Base-by-base conservation (phyloP, 2,888 invertebrate species). In the Rhingia campestris region DNA sequence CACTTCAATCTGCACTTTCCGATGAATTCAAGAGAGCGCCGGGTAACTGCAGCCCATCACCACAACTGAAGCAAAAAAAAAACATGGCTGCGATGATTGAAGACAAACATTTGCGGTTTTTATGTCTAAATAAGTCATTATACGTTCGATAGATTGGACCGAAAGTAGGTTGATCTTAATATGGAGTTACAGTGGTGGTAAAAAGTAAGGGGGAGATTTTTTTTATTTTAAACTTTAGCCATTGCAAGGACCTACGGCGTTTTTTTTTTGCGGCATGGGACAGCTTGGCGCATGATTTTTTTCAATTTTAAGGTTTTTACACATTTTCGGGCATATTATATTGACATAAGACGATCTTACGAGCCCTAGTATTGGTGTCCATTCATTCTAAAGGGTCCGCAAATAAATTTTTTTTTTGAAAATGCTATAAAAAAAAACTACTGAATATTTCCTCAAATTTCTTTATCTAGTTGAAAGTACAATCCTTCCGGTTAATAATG, bases 41-140 rank as follows among this genome's bases (percentile, higher is more conserved):
- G 49, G 61, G 45, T 51, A 43, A 53, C 35, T 59, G 74, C 32
- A 81, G 43, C 72, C 81, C 72, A 82, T 76, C 81, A 70, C 81
- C 72, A 72, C 58, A 30, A n/a, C 14, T 14, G 14, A n/a, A 10
- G 12, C 47, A 9, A 49, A 22, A 22, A 22, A 22, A 22, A 47
- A 58, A 72, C 75, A 67, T 77, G 73, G 77, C 69, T 82, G 58
- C 63, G 69, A 41, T 63, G 51, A 69, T 69, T 69, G 73, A 79
- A 77, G 82, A 82, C 82, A 77, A 82, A 82, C 73, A 77, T 73
- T 77, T 82, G 82, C 53, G 82, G 77, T 69, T 82, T 59, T 58
- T 45, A 73, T 69, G 63, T 73, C 77, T 77, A 73, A 77, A 77
- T 81, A 73, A 77, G 82, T 77, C 77, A 73, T 82, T 82, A 63